phyloP scores from a whole-genome alignment of 2,113 vertebrate genomes.

The Campylorhamphus procurvoides region DNA sequence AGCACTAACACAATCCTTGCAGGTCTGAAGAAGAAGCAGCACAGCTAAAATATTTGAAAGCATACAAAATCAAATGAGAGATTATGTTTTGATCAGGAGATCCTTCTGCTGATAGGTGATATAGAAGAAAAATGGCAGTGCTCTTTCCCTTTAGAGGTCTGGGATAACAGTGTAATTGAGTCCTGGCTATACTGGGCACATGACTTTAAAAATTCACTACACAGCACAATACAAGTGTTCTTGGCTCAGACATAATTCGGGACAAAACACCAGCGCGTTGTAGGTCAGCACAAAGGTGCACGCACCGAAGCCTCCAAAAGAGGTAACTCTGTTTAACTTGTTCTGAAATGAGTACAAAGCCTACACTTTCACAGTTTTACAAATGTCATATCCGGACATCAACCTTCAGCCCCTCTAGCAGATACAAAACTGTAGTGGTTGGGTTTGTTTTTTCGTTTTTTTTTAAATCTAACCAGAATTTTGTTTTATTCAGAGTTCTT shows the following conservation, averaged over 20 bases:
- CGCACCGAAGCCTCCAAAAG: accelerated
- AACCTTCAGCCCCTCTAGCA: not conserved
- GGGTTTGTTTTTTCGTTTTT: too few species aligned
- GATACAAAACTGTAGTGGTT: not conserved
- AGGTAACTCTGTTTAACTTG: not conserved
- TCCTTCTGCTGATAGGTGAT: not conserved
- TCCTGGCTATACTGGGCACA: not conserved
- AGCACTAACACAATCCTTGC: not conserved
- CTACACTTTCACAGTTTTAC: not conserved
- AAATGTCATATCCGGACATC: not conserved
- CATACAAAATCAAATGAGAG: not conserved
- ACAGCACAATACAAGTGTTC: not conserved
- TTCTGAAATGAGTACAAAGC: not conserved
- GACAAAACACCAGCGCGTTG: not conserved
- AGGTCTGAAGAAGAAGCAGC: not conserved
- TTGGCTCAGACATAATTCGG: not conserved
- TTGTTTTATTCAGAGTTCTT: not conserved
- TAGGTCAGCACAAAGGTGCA: not conserved
- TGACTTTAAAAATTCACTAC: not conserved
- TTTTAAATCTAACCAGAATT: not conserved
- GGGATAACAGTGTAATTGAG: not conserved
- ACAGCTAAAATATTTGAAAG: not conserved
- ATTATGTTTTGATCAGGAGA: not conserved
- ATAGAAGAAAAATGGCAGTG: not conserved
- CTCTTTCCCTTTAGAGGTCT: not conserved